These are phyloP conservation scores for Heliconius hortense DNA, from an alignment of 2,888 invertebrate species.

Conservation along the genomic window DNA sequence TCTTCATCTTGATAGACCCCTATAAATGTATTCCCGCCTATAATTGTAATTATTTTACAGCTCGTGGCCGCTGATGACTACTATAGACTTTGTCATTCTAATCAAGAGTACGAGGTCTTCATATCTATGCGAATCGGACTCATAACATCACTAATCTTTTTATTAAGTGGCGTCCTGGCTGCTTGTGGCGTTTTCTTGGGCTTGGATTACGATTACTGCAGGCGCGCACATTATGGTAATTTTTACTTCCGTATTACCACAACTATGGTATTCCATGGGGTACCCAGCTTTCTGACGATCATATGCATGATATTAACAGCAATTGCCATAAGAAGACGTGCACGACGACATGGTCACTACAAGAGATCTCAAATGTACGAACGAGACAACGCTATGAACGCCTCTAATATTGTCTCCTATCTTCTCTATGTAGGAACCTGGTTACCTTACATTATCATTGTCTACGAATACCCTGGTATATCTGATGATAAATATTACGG, in stretches of 20 bases:
- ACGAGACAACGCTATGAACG: conserved; percentile 83
- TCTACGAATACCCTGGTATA: conserved; percentile 75
- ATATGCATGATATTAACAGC: conserved; percentile 78
- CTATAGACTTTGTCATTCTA: conserved; percentile 80
- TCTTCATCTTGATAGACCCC: not conserved
- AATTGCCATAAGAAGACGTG: conserved; percentile 75
- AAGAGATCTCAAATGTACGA: conserved; percentile 84
- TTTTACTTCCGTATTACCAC: conserved; percentile 81
- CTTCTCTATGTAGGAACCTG: conserved; percentile 84
- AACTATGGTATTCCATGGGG: conserved; percentile 79
- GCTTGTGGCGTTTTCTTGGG: conserved; percentile 83
- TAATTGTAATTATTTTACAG: conserved; percentile 50
- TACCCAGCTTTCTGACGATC: conserved; percentile 82
- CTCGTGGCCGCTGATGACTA: conserved; percentile 85
- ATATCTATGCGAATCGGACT: conserved; percentile 76
- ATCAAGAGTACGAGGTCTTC: conserved; percentile 65
- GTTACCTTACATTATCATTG: conserved; percentile 85
- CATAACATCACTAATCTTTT: conserved; percentile 81
- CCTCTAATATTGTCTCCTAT: conserved; percentile 85
- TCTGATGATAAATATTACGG: conserved; percentile 83
- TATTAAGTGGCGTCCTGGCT: conserved; percentile 78
- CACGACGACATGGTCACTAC: conserved; percentile 78
- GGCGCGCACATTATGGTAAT: conserved; percentile 78
- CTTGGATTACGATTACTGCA: conserved; percentile 87
- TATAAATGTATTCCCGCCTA: not conserved